phyloP scores from a whole-genome alignment of 2,888 invertebrate species.

The Ormia ochracea region DNA sequence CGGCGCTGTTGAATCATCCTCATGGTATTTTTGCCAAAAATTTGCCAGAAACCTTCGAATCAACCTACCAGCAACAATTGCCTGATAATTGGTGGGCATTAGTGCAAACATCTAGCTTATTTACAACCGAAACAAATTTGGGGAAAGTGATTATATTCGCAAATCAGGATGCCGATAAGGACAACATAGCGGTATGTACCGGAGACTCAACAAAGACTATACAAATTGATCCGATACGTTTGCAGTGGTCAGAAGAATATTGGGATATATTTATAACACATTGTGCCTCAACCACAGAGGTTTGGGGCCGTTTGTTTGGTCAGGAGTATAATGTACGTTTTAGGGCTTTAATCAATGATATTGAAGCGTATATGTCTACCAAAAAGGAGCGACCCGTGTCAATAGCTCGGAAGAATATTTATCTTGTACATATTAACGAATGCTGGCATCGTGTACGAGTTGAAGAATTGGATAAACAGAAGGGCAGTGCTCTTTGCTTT shows the following conservation, averaged over 20 bases:
- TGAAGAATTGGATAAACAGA: slow-evolving; percentile 77
- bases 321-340: slow-evolving; percentile 80
- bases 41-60: slow-evolving; percentile 80
- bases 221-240: slow-evolving; percentile 66
- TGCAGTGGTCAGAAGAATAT: slow-evolving; percentile 72
- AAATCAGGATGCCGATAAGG: slow-evolving; percentile 65
- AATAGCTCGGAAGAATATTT: slow-evolving; percentile 71
- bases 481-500: slow-evolving; percentile 79
- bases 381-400: slow-evolving; percentile 67
- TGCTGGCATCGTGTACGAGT: slow-evolving; percentile 80
- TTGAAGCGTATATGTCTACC: slow-evolving; percentile 76
- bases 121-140: slow-evolving; percentile 70
- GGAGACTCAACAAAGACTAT: slow-evolving; percentile 53
- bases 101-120: slow-evolving; percentile 79
- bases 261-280: slow-evolving; percentile 81
- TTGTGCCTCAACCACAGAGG: slow-evolving; percentile 80
- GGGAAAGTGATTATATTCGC: slow-evolving; percentile 73
- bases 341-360: slow-evolving; percentile 78
- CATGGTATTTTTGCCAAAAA: slow-evolving; percentile 81
- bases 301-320: slow-evolving; percentile 83
- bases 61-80: slow-evolving; percentile 81
- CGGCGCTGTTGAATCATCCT: slow-evolving; percentile 74
- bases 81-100: slow-evolving; percentile 84
- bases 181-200: slow-evolving; percentile 30
- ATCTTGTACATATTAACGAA: slow-evolving; percentile 77